These are phyloP conservation scores for Heliothis virescens DNA, from an alignment of 1,140 invertebrate genomes.

Conservation along the genomic window DNA sequence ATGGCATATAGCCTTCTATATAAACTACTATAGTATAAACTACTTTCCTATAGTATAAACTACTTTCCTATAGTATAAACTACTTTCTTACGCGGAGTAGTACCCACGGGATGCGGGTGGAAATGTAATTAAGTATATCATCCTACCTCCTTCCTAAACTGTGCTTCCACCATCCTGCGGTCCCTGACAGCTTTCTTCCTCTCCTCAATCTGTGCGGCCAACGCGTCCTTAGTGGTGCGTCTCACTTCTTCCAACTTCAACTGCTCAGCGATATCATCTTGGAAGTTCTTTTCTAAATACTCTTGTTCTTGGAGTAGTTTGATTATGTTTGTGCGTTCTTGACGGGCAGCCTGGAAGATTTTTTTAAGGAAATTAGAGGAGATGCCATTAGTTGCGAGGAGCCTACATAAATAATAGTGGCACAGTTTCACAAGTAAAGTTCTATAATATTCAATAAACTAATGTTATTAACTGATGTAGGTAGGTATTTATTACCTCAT, in stretches of 20 bases:
- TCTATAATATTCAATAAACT: too few relatives aligned
- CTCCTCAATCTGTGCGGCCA: constrained; percentile 62
- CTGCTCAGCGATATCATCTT: constrained; percentile 61
- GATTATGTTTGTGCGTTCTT: constrained; percentile 69
- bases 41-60: too few relatives aligned
- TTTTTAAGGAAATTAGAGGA: too few relatives aligned
- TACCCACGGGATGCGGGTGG: too few relatives aligned
- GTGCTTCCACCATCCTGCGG: constrained; percentile 50
- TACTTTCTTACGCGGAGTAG: too few relatives aligned
- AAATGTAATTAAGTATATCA: background rate
- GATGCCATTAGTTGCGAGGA: too few relatives aligned
- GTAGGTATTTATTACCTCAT: constrained; percentile 58
- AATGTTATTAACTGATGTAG: too few relatives aligned
- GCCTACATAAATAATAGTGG: too few relatives aligned
- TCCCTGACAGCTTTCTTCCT: constrained; percentile 44
- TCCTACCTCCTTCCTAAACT: constrained; percentile 63
- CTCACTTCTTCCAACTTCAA: constrained; percentile 55
- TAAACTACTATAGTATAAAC: too few relatives aligned
- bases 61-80: too few relatives aligned
- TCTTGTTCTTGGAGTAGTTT: constrained; percentile 73
- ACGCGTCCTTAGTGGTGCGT: constrained; percentile 57
- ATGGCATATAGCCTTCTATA: too few relatives aligned
- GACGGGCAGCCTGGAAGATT: constrained; percentile 59
- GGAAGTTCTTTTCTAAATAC: constrained; percentile 65
- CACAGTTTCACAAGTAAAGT: too few relatives aligned